phyloP scores from a whole-genome alignment of 2,113 vertebrate species.

The Bubo bubo region DNA sequence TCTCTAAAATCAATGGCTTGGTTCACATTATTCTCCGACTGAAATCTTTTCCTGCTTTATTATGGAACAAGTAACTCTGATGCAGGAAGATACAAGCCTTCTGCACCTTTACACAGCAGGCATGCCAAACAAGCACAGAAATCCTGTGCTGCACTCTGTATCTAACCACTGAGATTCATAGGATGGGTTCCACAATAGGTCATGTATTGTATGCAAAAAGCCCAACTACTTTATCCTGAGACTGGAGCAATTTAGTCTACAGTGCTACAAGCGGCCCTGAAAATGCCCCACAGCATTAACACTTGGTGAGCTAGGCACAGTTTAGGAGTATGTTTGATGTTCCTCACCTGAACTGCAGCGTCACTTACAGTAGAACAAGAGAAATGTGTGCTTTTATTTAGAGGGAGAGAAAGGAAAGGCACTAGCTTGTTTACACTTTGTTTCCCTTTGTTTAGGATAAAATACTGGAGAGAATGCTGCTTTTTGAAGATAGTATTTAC shows the following conservation, averaged over 20 bases:
- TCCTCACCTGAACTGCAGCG: neutral
- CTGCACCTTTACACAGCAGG: neutral
- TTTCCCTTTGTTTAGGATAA: neutral
- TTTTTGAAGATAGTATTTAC: neutral
- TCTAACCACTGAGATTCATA: accelerated
- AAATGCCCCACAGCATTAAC: neutral
- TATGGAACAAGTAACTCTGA: neutral
- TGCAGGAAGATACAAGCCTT: neutral
- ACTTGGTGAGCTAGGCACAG: neutral
- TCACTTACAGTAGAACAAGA: neutral
- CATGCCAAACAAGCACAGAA: neutral
- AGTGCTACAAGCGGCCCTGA: neutral
- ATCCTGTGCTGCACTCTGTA: neutral
- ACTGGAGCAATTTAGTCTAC: neutral
- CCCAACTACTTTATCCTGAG: neutral
- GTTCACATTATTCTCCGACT: neutral
- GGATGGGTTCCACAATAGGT: neutral
- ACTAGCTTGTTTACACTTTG: neutral
- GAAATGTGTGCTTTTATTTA: neutral
- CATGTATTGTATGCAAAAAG: neutral
- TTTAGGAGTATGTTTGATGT: neutral
- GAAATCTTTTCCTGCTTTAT: neutral
- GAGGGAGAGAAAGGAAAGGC: neutral
- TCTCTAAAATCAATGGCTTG: neutral
- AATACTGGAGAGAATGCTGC: neutral